Evolutionary conservation across 2,888 invertebrate genomes (phyloP), one percentile per base, ranked within the genome.

Genomic region (Cynaeus angustus): DNA sequence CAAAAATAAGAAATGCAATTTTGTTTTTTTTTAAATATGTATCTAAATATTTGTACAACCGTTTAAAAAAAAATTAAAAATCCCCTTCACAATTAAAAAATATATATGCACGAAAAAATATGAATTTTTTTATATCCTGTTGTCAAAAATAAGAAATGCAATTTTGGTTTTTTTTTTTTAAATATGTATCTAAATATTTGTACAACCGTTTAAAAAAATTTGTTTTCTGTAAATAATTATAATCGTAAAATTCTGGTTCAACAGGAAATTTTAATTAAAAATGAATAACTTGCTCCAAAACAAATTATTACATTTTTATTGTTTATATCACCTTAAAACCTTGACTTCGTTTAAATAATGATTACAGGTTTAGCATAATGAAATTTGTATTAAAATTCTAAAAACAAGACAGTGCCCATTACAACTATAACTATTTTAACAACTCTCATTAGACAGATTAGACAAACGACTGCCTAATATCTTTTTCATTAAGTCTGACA

Each of bases 351-450:
- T 6, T n/a, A 9, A 33, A 33, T 33, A 21, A 21, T 21, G 4
- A 4, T 21, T 21, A 3, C 21, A 21, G 21, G 21, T 21, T 21
- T 21, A 21, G 21, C 21, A 21, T 21, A 33, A n/a, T 33, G 6
- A 33, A 33, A 4, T 9, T 33, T 33, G 33, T 4, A 4, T 33
- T 9, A 33, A 33, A 33, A 33, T n/a, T 7, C n/a, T n/a, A 6
- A 33, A 33, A 33, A 33, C 33, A 30, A 12, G 30, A 53, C n/a
- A 53, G 30, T 53, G 33, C 33, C 12, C 26, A 52, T 12, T 56
- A 30, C 48, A 61, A 61, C 14, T 56, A 30, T 37, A 61, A 61
- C 14, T 33, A 61, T 61, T 33, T 61, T 61, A 46, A 61, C 12
- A 61, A 48, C 52, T 48, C 38, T 38, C 59, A 59, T 59, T 48